Conservation (phyloP, 2,113 vertebrate species). For the Cynopterus brachyotis region DNA sequence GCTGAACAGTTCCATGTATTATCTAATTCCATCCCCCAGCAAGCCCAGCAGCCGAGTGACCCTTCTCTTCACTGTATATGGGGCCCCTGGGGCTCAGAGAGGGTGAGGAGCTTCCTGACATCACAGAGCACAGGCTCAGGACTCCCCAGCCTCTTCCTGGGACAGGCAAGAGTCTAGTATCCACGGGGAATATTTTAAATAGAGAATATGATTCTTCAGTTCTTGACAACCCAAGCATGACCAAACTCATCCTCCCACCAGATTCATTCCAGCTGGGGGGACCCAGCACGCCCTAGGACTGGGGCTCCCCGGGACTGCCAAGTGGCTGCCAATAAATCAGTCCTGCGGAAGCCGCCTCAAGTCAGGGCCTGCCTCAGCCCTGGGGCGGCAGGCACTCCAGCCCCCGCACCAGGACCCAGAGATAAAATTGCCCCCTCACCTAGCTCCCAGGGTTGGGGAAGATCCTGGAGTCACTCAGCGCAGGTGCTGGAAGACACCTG, state of each 20-base stretch:
- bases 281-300: constrained; percentile 12
- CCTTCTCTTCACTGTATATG: not conserved
- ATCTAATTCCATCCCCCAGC: not conserved
- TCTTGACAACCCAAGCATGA: constrained; percentile 35
- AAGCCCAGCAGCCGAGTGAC: not conserved
- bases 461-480: not conserved
- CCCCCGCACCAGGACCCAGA: not conserved
- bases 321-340: constrained; percentile 28
- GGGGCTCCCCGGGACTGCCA: not conserved
- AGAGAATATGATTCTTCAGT: not conserved
- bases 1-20: rapidly evolving
- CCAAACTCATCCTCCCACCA: constrained; percentile 27
- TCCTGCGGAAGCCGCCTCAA: constrained; percentile 19
- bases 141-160: not conserved
- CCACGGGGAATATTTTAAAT: not conserved
- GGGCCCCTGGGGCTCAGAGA: not conserved
- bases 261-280: constrained; percentile 27
- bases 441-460: not conserved
- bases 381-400: rapidly evolving
- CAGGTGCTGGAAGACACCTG: not conserved
- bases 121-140: not conserved
- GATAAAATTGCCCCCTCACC: not conserved
- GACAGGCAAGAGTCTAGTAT: not conserved
- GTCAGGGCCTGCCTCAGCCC: constrained; percentile 52
- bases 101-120: not conserved